phyloP scores from a whole-genome alignment of 2,113 vertebrate genomes.

The Odontophorus gujanensis region DNA sequence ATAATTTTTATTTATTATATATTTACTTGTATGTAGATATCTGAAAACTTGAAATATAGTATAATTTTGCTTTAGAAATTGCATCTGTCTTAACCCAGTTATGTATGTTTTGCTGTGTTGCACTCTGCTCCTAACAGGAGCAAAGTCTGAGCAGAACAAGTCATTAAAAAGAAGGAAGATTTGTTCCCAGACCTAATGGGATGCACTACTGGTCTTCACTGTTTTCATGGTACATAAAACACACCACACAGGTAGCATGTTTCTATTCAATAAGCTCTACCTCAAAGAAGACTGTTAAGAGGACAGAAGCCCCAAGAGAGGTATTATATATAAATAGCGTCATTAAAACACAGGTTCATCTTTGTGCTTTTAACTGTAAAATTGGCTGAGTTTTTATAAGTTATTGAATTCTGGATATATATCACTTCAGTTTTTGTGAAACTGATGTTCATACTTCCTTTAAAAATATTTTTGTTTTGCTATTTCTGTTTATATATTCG shows the following conservation, averaged over 20 bases:
- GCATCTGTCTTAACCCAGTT: neutral
- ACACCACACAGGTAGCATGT: neutral
- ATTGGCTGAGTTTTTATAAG: neutral
- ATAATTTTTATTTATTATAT: too few relatives aligned
- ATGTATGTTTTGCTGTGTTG: neutral
- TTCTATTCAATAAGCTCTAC: neutral
- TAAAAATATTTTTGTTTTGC: neutral
- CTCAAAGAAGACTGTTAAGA: neutral
- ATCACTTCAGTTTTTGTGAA: neutral
- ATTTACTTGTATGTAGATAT: neutral
- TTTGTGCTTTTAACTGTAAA: neutral
- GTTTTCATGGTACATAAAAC: neutral
- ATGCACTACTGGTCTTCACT: rapidly evolving
- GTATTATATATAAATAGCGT: neutral
- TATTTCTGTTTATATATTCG: neutral
- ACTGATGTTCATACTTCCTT: neutral
- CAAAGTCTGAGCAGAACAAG: neutral
- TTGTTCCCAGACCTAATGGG: neutral
- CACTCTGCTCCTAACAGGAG: neutral
- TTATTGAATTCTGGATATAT: neutral
- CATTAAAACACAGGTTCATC: neutral
- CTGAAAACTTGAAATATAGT: neutral
- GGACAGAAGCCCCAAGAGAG: neutral
- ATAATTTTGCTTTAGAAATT: neutral
- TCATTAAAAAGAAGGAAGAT: neutral